Conservation (phyloP, 2,888 invertebrate genomes). For the Ichneumoninae sp. region DNA sequence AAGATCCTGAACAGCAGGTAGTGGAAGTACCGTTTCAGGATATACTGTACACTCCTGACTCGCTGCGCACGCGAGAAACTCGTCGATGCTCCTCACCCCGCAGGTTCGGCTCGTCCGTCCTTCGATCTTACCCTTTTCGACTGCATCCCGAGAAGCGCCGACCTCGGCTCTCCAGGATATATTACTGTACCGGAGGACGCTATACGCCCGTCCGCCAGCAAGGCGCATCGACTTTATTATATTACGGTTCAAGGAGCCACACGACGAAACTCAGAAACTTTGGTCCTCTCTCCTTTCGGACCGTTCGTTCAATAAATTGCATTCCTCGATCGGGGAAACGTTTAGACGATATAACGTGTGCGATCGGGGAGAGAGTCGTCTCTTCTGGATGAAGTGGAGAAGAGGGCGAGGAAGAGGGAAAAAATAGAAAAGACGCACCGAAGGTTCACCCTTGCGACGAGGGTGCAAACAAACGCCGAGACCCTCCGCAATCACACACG, state of each 20-base stretch:
- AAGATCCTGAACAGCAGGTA: conserved; percentile 1
- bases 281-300: conserved; percentile 29
- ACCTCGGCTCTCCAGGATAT: conserved; percentile 19
- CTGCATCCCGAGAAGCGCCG: conserved; percentile 34
- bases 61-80: conserved; percentile 16
- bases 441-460: conserved; percentile 30
- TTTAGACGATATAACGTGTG: conserved; percentile 43
- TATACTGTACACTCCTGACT: background rate
- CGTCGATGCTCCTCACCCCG: conserved; percentile 26
- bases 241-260: conserved; percentile 45
- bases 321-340: conserved; percentile 45
- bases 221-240: conserved; percentile 61
- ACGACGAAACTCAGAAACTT: conserved; percentile 51
- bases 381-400: conserved; percentile 17
- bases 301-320: conserved; percentile 58
- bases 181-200: conserved; percentile 3
- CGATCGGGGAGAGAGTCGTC: conserved; percentile 50
- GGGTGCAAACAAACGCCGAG: conserved; percentile 58
- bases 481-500: conserved; percentile 49
- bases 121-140: conserved; percentile 28
- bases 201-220: conserved; percentile 5
- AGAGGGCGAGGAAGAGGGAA: conserved; percentile 6
- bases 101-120: conserved; percentile 13
- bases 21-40: background rate
- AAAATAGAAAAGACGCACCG: conserved; percentile 4